Conservation (phyloP, 2,888 invertebrate genomes). For the Ceraclea dissimilis region DNA sequence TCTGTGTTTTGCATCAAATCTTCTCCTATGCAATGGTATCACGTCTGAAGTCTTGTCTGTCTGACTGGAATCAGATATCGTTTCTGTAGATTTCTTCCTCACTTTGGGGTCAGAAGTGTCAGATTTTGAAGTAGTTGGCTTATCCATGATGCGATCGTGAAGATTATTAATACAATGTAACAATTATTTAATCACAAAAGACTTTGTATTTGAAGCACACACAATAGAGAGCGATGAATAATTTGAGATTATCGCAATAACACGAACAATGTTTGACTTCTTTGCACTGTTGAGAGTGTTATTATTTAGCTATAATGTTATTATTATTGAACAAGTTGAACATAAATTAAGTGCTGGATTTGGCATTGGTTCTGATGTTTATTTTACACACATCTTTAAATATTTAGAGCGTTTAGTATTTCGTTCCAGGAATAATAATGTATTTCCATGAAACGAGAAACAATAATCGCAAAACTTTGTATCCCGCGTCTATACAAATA, state of each 20-base stretch:
- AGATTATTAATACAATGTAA: neutral
- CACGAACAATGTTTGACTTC: too few species aligned
- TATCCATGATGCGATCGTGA: slow-evolving; percentile 6
- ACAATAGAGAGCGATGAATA: too few species aligned
- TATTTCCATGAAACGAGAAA: too few species aligned
- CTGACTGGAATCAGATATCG: neutral
- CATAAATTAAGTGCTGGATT: slow-evolving; percentile 10
- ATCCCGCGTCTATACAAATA: too few species aligned
- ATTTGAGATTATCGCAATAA: too few species aligned
- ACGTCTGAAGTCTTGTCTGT: neutral
- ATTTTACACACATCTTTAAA: neutral
- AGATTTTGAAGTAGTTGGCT: slow-evolving; percentile 7
- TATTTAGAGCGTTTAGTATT: neutral
- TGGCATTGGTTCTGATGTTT: slow-evolving; percentile 9
- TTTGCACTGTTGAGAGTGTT: too few species aligned
- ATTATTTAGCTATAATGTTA: too few species aligned
- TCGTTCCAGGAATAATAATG: too few species aligned
- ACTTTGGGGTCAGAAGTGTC: slow-evolving; percentile 1
- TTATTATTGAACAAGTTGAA: neutral
- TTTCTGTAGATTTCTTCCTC: slow-evolving; percentile 11
- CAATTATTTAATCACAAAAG: too few species aligned
- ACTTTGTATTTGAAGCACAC: too few species aligned
- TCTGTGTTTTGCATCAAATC: slow-evolving; percentile 28
- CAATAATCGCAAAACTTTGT: too few species aligned
- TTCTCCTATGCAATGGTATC: slow-evolving; percentile 39